These are phyloP conservation scores for Monomorium pharaonis DNA, from an alignment of 1,140 invertebrate species.

Conservation along the genomic window DNA sequence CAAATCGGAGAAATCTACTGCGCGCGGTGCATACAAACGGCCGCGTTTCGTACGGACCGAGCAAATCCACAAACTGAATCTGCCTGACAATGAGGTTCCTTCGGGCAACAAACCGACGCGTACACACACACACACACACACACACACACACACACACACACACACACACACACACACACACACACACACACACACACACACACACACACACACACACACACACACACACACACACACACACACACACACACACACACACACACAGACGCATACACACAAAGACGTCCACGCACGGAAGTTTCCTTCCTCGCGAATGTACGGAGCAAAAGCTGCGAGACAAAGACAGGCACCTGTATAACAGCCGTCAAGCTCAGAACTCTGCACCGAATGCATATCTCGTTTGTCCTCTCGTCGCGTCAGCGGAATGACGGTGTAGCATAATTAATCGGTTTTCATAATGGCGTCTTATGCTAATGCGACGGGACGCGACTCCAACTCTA, in stretches of 20 bases:
- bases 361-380: slow-evolving; percentile 44
- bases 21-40: slow-evolving; percentile 44
- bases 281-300: slow-evolving; percentile 29
- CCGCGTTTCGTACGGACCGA: slow-evolving; percentile 42
- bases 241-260: neutral
- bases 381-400: slow-evolving; percentile 41
- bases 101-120: slow-evolving; percentile 40
- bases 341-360: slow-evolving; percentile 51
- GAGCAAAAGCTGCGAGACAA: slow-evolving; percentile 47
- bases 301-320: slow-evolving; percentile 40
- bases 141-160: neutral
- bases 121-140: neutral
- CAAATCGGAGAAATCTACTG: slow-evolving; percentile 48
- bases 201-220: neutral
- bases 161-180: too few relatives aligned
- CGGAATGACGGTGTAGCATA: slow-evolving; percentile 36
- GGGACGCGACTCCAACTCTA: slow-evolving; percentile 33
- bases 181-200: neutral
- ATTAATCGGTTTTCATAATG: slow-evolving; percentile 56
- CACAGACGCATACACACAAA: neutral
- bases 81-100: slow-evolving; percentile 50
- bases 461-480: slow-evolving; percentile 48
- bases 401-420: slow-evolving; percentile 40
- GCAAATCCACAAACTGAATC: slow-evolving; percentile 50
- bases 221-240: neutral